These are phyloP conservation scores for Schizotus pectinicornis DNA, from an alignment of 2,888 invertebrate genomes.

Conservation along the genomic window DNA sequence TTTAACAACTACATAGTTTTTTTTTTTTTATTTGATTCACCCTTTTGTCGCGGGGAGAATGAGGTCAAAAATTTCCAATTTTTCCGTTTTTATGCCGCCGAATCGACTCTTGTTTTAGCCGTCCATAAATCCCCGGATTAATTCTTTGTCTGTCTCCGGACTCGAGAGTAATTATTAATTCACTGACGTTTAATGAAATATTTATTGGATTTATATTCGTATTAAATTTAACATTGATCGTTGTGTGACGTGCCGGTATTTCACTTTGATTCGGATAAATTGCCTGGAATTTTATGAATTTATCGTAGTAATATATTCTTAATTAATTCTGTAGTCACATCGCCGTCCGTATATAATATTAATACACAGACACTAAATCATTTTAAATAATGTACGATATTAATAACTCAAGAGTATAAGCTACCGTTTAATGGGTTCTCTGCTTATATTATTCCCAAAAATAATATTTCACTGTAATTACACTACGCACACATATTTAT, in stretches of 20 bases:
- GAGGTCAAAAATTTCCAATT: neutral
- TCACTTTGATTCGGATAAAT: conserved; percentile 33
- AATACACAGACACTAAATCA: conserved; percentile 47
- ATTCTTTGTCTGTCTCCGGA: neutral
- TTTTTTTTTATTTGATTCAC: neutral
- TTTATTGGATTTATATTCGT: conserved; percentile 30
- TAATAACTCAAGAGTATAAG: conserved; percentile 49
- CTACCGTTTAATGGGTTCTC: conserved; percentile 47
- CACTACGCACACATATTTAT: conserved; percentile 55
- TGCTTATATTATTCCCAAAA: conserved; percentile 56
- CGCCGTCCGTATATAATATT: conserved; percentile 35
- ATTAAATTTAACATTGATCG: conserved; percentile 23
- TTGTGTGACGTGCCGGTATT: conserved; percentile 22
- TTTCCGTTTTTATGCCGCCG: neutral
- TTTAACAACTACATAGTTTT: neutral
- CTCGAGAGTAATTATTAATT: conserved; percentile 1
- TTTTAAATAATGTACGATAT: conserved; percentile 51
- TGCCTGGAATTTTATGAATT: conserved; percentile 36
- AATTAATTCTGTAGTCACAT: conserved; percentile 30
- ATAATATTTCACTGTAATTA: conserved; percentile 59
- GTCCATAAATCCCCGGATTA: neutral
- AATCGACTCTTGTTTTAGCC: neutral
- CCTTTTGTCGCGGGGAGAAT: neutral
- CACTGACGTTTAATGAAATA: conserved; percentile 27
- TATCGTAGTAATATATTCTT: conserved; percentile 34